Conservation (phyloP, 2,797 vertebrate genomes). For the Zalophus californianus region DNA sequence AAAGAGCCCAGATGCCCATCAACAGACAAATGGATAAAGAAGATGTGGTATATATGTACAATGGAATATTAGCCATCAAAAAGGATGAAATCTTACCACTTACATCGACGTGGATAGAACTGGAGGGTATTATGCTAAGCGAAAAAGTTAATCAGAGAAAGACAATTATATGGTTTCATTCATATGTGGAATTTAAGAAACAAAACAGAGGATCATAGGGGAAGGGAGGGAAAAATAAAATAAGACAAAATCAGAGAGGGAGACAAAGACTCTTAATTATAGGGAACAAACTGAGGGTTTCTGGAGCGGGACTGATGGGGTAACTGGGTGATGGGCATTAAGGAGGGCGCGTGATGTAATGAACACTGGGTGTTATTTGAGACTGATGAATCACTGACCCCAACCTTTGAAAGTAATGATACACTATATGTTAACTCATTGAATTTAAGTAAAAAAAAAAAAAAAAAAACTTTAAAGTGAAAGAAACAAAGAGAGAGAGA, state of each 20-base stretch:
- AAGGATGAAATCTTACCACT: not conserved
- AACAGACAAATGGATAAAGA: too few species aligned
- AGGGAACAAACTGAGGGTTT: not conserved
- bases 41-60: too few species aligned
- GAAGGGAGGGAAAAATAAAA: not conserved
- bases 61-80: not conserved
- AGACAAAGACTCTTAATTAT: not conserved
- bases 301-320: not conserved
- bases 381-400: not conserved
- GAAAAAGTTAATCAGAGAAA: not conserved
- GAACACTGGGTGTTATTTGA: not conserved
- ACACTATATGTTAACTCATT: not conserved
- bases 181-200: not conserved
- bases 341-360: not conserved
- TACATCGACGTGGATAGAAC: not conserved
- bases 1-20: not conserved
- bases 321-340: not conserved
- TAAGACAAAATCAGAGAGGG: not conserved
- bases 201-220: not conserved
- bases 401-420: not conserved
- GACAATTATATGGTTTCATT: not conserved
- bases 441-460: not conserved
- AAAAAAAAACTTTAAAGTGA: not conserved
- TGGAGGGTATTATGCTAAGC: not conserved
- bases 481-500: too few species aligned